Evolutionary conservation across 2,797 vertebrate species (phyloP), one percentile per base, ranked within the genome.

Genomic region (Eulemur coronatus): DNA sequence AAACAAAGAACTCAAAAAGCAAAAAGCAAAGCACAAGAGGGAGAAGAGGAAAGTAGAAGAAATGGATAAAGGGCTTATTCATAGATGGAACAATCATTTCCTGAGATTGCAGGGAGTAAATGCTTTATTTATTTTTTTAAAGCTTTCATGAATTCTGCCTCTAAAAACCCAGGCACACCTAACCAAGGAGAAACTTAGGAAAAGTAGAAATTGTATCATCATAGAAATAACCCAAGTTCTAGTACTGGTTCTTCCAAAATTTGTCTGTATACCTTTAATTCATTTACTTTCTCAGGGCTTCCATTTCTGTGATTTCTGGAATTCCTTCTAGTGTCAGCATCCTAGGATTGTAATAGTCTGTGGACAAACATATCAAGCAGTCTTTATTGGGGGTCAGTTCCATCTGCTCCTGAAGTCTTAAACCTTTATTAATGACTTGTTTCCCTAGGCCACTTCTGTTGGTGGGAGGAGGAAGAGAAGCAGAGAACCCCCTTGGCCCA

Each of bases 321-420:
- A 30, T 75, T n/a, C 20, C 17, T 96, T 80, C 52, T 35, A 50
- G 59, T 26, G 63, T 10, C 20, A 11, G 0, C 30, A 80, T 38
- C 70, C 57, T 43, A 65, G 73, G 35, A 61, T 38, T 22, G 30
- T 26, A 70, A 24, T 0, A 1, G 73, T 82, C 55, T 75, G 46
- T 95, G 76, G 55, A 48, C 55, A 89, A 81, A 95, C 7, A 81
- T 22, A 72, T 15, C 81, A 82, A 69, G 8, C 4, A 76, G 52
- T 65, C 22, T 82, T 95, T 92, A 91, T 91, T 94, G 86, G 84
- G 33, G 75, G 13, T 50, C 38, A 73, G 43, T 41, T 94, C 69
- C 82, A 91, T 96, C 82, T 95, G 88, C 78, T 95, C 28, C 28
- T 38, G 38, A 73, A 46, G 55, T 78, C 84, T 91, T 79, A 93